Conservation (phyloP, 2,113 vertebrate genomes). For the Scartelaos histophorus region DNA sequence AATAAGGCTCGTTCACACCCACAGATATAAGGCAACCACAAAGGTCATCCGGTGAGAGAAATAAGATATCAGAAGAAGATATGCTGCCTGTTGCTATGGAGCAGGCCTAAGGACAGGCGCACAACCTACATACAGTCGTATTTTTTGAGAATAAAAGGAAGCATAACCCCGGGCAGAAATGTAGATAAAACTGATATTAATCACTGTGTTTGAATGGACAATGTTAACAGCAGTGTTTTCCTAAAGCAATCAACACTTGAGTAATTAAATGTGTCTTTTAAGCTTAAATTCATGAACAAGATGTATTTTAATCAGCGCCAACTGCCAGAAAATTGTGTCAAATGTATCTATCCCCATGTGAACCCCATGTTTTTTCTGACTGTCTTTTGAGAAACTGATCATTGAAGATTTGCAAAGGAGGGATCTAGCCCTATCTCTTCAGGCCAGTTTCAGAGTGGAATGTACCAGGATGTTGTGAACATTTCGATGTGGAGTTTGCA, state of each 20-base stretch:
- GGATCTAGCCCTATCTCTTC: too few species aligned
- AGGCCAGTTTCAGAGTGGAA: too few species aligned
- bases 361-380: too few species aligned
- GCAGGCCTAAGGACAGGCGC: constrained; percentile 33
- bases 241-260: too few species aligned
- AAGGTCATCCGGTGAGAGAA: constrained; percentile 58
- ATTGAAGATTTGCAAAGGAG: background rate
- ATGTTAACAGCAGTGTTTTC: too few species aligned
- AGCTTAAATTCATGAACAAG: too few species aligned
- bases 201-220: background rate
- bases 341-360: too few species aligned
- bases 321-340: too few species aligned
- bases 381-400: background rate
- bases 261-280: background rate
- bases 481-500: too few species aligned
- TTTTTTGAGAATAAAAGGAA: constrained; percentile 37
- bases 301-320: too few species aligned
- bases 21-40: constrained; percentile 29
- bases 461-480: too few species aligned
- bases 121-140: constrained; percentile 43
- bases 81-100: constrained; percentile 74
- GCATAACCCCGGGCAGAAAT: background rate
- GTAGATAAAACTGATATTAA: background rate
- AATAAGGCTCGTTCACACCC: constrained; percentile 14
- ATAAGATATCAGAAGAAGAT: constrained; percentile 60